Percentiles rank a stretch among this genome's conserved stretches.
Conservation (phyloP, 2,797 vertebrate genomes). For the Eulemur mongoz region DNA sequence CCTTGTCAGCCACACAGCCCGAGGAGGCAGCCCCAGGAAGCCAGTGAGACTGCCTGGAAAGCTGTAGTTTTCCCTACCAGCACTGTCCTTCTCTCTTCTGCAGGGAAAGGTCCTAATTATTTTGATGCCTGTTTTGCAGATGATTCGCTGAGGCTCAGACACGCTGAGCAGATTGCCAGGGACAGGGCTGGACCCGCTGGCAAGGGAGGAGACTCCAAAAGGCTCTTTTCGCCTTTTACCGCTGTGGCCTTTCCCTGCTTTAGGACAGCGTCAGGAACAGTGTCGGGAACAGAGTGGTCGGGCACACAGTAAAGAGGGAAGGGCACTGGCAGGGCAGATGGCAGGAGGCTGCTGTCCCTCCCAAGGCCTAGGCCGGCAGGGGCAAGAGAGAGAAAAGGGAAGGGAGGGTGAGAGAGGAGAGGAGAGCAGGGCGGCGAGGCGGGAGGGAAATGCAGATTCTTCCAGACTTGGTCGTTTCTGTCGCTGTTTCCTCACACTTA, state of each 20-base stretch:
- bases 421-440: accelerated
- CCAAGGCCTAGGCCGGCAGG: background rate
- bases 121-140: background rate
- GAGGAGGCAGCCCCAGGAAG: too few relatives aligned
- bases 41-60: background rate
- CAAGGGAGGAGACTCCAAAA: background rate
- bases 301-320: background rate
- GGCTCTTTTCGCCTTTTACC: too few relatives aligned
- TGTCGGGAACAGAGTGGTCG: background rate
- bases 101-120: accelerated
- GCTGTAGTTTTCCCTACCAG: accelerated
- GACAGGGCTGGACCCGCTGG: background rate
- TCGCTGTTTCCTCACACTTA: background rate
- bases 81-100: accelerated
- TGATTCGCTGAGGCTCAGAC: background rate
- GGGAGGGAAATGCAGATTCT: background rate
- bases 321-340: accelerated
- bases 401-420: too few relatives aligned
- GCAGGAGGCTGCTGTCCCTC: background rate
- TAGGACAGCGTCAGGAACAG: background rate
- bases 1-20: background rate
- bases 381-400: background rate
- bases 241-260: accelerated
- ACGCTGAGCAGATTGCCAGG: accelerated
- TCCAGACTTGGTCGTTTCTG: background rate